Evolutionary conservation across 1,140 invertebrate genomes (phyloP).

Genomic region (Aphelenchoides besseyi): DNA sequence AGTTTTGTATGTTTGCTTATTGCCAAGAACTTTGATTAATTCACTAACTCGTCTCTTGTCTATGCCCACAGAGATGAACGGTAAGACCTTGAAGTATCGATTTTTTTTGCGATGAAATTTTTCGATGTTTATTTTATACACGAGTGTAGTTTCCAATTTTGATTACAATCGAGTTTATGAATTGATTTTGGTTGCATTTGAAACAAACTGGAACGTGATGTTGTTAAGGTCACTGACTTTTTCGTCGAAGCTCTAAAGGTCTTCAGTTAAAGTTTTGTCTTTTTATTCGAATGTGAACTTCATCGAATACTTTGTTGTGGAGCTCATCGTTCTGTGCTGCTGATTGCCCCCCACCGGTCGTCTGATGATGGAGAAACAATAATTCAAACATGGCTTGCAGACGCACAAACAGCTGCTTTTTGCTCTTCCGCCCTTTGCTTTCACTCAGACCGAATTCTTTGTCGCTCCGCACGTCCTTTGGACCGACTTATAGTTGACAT

Average conservation of each 20-base stretch:
- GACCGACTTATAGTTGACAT: neutral
- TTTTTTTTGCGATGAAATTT: neutral
- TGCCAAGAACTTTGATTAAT: neutral
- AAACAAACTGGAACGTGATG: no score
- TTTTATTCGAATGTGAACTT: no score
- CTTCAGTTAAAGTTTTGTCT: neutral
- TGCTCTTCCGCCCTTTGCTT: neutral
- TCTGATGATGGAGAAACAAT: constrained; percentile 1
- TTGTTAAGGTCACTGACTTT: neutral
- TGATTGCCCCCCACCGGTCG: neutral
- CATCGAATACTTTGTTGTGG: no score
- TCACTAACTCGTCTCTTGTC: neutral
- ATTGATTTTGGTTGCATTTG: no score
- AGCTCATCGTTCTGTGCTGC: no score
- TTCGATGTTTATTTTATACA: neutral
- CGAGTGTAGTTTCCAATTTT: no score
- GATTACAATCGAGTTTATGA: no score
- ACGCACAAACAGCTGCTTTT: constrained; percentile 3
- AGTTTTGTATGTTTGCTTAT: neutral
- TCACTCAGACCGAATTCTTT: neutral
- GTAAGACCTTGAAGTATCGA: neutral
- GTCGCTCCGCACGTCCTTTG: neutral
- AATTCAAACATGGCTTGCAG: neutral
- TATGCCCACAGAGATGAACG: neutral
- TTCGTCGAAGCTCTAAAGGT: no score